Percentiles rank a stretch among this genome's conserved stretches.
phyloP scores from a whole-genome alignment of 2,113 vertebrate species.

The Lepus timidus region DNA sequence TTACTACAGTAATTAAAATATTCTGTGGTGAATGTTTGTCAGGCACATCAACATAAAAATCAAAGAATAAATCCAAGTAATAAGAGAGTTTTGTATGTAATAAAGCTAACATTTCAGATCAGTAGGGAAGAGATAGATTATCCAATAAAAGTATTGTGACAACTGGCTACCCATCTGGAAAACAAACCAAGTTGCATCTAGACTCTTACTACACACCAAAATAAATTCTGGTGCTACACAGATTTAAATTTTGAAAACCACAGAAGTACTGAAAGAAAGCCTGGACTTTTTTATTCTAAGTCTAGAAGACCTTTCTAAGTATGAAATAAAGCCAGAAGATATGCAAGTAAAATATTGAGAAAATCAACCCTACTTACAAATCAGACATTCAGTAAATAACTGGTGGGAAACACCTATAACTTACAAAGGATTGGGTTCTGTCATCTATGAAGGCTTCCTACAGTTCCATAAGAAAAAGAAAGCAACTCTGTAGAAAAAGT shows the following conservation, averaged over 20 bases:
- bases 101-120: conserved; percentile 45
- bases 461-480: neutral
- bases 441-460: neutral
- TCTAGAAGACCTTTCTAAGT: neutral
- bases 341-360: neutral
- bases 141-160: conserved; percentile 39
- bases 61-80: conserved; percentile 26
- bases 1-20: neutral
- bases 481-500: neutral
- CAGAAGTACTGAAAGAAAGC: conserved; percentile 46
- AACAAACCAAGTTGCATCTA: conserved; percentile 21
- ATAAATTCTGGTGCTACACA: conserved; percentile 31
- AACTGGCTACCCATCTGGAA: neutral
- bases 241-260: conserved; percentile 41
- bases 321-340: conserved; percentile 30
- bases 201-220: neutral
- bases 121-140: neutral
- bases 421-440: conserved; percentile 2
- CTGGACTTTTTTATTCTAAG: neutral
- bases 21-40: neutral
- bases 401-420: neutral
- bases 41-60: neutral
- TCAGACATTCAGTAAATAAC: neutral
- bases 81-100: neutral
- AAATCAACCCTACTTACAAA: conserved; percentile 19